Evolutionary conservation across 2,888 invertebrate species (phyloP).

Genomic region (Glaucopsyche alexis): DNA sequence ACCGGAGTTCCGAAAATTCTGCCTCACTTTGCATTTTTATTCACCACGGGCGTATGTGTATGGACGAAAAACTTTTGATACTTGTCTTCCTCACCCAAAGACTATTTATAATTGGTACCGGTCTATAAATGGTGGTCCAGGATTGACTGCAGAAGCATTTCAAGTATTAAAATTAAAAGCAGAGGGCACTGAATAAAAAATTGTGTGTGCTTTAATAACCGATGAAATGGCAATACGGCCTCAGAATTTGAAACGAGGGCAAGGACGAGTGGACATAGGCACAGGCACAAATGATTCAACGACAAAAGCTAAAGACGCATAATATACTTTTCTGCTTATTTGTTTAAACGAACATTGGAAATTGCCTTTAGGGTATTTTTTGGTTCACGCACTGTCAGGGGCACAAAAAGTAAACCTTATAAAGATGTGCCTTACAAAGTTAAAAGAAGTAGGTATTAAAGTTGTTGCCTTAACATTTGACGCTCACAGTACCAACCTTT

Average conservation of each 20-base stretch:
- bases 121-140: conserved; percentile 37
- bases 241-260: conserved; percentile 27
- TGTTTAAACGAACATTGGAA: conserved; percentile 42
- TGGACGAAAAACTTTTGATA: conserved; percentile 40
- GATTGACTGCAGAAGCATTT: no score
- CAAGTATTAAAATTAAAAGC: no score
- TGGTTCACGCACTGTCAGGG: conserved; percentile 41
- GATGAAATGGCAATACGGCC: conserved; percentile 31
- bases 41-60: conserved; percentile 39
- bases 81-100: conserved; percentile 41
- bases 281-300: conserved; percentile 13
- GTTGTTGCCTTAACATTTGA: conserved; percentile 41
- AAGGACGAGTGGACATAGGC: conserved; percentile 28
- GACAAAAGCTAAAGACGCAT: no score
- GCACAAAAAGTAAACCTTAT: conserved; percentile 40
- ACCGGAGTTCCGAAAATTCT: no score
- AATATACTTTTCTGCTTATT: conserved; percentile 38
- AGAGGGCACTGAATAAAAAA: no score
- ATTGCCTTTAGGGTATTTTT: conserved; percentile 46
- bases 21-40: conserved; percentile 38
- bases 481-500: conserved; percentile 37
- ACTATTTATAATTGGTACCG: conserved; percentile 40
- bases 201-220: no score
- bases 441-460: conserved; percentile 38
- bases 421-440: conserved; percentile 35